phyloP scores from a whole-genome alignment of 1,140 invertebrate genomes.

The Sitophilus oryzae region DNA sequence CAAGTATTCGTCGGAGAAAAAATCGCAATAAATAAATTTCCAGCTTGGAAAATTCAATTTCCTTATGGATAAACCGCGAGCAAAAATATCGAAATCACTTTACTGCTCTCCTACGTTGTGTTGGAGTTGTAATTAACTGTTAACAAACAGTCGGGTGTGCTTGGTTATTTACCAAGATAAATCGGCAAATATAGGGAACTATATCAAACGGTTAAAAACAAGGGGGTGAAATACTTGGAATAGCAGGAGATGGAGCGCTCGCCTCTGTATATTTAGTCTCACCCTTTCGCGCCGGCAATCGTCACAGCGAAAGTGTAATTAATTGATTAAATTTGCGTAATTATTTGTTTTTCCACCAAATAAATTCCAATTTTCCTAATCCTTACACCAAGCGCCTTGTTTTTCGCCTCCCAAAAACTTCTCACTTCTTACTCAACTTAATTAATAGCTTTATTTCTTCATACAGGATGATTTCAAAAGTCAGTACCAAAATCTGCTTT shows the following conservation, averaged over 20 bases:
- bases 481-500: too few species aligned
- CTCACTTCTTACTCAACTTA: too few species aligned
- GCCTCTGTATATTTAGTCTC: conserved; percentile 18
- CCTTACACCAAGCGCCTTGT: too few species aligned
- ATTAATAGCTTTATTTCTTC: too few species aligned
- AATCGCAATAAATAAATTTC: too few species aligned
- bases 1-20: too few species aligned
- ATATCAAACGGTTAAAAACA: conserved; percentile 21
- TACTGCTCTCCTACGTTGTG: not conserved
- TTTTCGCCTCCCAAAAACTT: too few species aligned
- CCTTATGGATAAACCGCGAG: too few species aligned
- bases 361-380: too few species aligned
- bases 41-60: too few species aligned
- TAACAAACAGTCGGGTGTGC: conserved; percentile 22
- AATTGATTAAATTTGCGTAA: not conserved
- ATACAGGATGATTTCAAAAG: too few species aligned
- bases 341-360: too few species aligned
- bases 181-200: conserved; percentile 23
- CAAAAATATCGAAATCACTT: not conserved
- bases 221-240: conserved; percentile 11
- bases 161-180: conserved; percentile 18
- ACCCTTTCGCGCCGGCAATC: conserved; percentile 9
- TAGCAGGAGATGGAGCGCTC: conserved; percentile 6
- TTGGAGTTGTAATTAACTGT: conserved; percentile 5
- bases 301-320: not conserved